phyloP scores from a whole-genome alignment of 1,140 invertebrate species.

The Gryon sp. region DNA sequence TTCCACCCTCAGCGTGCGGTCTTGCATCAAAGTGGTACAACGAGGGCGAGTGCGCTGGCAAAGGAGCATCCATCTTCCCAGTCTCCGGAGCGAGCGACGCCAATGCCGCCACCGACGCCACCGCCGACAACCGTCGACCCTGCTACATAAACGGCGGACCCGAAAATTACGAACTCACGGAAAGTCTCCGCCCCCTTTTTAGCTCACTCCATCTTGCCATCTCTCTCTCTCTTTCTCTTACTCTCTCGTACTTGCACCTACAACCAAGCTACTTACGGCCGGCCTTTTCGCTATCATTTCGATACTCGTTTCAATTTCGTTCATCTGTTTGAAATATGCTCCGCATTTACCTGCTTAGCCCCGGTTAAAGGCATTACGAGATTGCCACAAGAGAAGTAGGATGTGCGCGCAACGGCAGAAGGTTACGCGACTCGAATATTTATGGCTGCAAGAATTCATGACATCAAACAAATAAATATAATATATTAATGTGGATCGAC shows the following conservation, averaged over 20 bases:
- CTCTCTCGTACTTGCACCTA: too few species aligned
- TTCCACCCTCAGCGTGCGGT: constrained; percentile 60
- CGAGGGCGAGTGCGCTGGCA: constrained; percentile 60
- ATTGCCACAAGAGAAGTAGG: constrained; percentile 22
- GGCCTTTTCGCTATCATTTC: constrained; percentile 35
- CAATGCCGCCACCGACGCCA: constrained; percentile 6
- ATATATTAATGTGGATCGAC: background rate
- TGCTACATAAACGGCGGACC: constrained; percentile 66
- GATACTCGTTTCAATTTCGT: constrained; percentile 51
- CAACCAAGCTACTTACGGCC: constrained; percentile 22
- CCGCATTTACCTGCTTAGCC: constrained; percentile 25
- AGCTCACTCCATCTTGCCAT: too few species aligned
- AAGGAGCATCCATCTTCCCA: constrained; percentile 73
- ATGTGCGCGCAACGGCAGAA: constrained; percentile 1
- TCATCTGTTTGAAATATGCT: constrained; percentile 39
- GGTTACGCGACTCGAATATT: constrained; percentile 4
- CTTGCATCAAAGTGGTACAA: constrained; percentile 75
- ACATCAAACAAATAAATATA: constrained; percentile 16
- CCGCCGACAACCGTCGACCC: constrained; percentile 54
- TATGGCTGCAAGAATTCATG: constrained; percentile 10
- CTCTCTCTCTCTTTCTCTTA: constrained; percentile 32
- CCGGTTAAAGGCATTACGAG: constrained; percentile 35
- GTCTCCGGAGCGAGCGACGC: constrained; percentile 43
- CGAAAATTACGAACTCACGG: constrained; percentile 75
- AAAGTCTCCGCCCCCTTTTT: constrained; percentile 66